A percentile compares a stretch with the other conserved stretches of the same genome.
Evolutionary conservation across 2,113 vertebrate genomes (phyloP).

Genomic region (Laticauda colubrina): DNA sequence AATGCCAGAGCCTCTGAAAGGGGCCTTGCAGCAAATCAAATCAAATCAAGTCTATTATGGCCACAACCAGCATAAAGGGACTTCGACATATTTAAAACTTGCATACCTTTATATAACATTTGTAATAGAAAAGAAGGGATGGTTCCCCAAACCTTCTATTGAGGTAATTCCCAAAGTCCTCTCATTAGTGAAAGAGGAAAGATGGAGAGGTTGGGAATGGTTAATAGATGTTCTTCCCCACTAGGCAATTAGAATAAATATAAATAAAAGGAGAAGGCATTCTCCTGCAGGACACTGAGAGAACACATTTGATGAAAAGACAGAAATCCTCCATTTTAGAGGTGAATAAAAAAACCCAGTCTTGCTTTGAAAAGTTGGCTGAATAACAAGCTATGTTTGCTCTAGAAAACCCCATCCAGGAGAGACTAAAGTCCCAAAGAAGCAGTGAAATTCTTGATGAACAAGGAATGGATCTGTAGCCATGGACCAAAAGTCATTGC

Average conservation of each 20-base stretch:
- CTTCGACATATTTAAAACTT: background rate
- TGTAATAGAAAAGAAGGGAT: background rate
- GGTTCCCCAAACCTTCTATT: background rate
- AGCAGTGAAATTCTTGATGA: background rate
- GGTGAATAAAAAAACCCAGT: background rate
- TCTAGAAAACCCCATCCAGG: background rate
- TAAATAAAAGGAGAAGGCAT: background rate
- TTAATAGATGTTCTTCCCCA: background rate
- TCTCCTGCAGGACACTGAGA: background rate
- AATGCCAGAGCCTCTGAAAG: background rate
- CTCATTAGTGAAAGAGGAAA: background rate
- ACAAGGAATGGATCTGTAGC: background rate
- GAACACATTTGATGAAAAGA: background rate
- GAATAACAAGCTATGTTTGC: background rate
- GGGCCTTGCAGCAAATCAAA: background rate
- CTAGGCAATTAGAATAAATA: background rate
- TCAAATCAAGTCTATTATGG: background rate
- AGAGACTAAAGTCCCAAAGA: background rate
- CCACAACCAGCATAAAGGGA: background rate
- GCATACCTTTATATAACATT: background rate
- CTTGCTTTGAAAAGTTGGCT: background rate
- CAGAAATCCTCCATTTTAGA: background rate
- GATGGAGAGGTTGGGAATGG: background rate
- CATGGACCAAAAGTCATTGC: background rate
- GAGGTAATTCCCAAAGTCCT: background rate